Conservation (phyloP, 2,888 invertebrate species). For the Biston stratarius region DNA sequence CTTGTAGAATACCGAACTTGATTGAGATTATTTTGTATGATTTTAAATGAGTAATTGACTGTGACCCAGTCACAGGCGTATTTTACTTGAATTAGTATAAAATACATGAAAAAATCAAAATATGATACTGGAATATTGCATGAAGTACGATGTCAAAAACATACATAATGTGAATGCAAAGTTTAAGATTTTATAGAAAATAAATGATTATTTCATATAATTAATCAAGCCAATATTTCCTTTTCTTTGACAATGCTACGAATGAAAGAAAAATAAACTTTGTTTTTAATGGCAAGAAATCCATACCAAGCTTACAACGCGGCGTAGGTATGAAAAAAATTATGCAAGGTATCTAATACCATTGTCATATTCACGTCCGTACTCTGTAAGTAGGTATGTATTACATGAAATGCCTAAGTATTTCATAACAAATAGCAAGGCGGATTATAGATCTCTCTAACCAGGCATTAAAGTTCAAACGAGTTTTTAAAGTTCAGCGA, state of each 20-base stretch:
- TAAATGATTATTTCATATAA: no score
- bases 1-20: no score
- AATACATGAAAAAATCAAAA: no score
- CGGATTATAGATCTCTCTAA: conserved; percentile 40
- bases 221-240: no score
- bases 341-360: conserved; percentile 20
- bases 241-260: not conserved
- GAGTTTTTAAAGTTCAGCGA: conserved; percentile 42
- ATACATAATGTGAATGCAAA: no score
- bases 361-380: conserved; percentile 12
- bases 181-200: no score
- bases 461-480: conserved; percentile 42
- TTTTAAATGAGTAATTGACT: no score
- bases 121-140: no score
- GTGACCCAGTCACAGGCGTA: no score
- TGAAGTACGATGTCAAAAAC: no score
- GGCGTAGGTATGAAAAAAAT: conserved; percentile 10
- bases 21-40: no score
- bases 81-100: no score
- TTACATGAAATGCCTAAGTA: conserved; percentile 35
- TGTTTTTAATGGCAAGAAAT: not conserved
- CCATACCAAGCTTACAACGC: conserved; percentile 6
- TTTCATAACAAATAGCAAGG: conserved; percentile 31
- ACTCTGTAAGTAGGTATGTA: conserved; percentile 18
- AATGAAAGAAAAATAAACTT: not conserved